phyloP scores from a whole-genome alignment of 2,888 invertebrate genomes.

The Lycaena phlaeas region DNA sequence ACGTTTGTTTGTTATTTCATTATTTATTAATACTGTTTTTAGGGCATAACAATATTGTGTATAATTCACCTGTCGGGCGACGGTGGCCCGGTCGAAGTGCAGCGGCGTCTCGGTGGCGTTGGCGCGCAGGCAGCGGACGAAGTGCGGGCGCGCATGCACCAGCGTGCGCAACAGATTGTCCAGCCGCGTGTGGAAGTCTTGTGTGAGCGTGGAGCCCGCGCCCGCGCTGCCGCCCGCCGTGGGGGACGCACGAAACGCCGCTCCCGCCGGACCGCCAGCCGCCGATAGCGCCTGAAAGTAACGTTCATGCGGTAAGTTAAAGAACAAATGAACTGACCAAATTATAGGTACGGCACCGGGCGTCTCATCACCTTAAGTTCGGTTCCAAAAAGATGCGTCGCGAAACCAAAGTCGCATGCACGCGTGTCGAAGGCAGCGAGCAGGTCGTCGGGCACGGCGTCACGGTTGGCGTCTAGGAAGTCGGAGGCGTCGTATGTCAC shows the following conservation, averaged over 20 bases:
- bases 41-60: too few species aligned
- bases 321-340: not conserved
- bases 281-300: slow-evolving; percentile 75
- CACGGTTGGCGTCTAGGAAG: slow-evolving; percentile 93
- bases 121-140: slow-evolving; percentile 93
- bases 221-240: slow-evolving; percentile 73
- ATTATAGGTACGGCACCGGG: too few species aligned
- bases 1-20: too few species aligned
- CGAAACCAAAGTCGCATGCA: slow-evolving; percentile 96
- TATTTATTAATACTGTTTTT: too few species aligned
- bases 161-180: slow-evolving; percentile 93
- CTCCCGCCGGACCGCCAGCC: slow-evolving; percentile 75
- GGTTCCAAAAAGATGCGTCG: slow-evolving; percentile 94
- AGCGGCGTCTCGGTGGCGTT: slow-evolving; percentile 87
- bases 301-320: not conserved
- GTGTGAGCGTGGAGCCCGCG: slow-evolving; percentile 91
- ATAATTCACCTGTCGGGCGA: slow-evolving; percentile 79
- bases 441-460: slow-evolving; percentile 92
- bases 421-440: slow-evolving; percentile 94
- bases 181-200: slow-evolving; percentile 94
- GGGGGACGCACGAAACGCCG: slow-evolving; percentile 74
- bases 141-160: slow-evolving; percentile 94
- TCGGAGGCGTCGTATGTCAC: slow-evolving; percentile 92
- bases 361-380: slow-evolving; percentile 79
- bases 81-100: slow-evolving; percentile 86